Conservation (phyloP, 2,113 vertebrate species). For the Zootoca vivipara region DNA sequence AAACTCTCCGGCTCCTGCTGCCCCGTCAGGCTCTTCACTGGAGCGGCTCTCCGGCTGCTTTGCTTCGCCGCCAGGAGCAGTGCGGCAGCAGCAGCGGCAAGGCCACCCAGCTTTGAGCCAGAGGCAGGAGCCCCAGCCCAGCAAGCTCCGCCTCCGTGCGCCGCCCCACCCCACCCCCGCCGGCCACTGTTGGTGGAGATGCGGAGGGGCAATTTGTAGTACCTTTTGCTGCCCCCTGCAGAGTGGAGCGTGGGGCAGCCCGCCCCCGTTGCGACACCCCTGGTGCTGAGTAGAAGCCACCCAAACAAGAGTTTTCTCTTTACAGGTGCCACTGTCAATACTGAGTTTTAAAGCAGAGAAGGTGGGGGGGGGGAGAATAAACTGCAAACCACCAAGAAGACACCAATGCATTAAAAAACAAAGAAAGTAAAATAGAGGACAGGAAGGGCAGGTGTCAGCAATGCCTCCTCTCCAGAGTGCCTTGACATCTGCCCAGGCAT, state of each 20-base stretch:
- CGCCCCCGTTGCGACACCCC: too few species aligned
- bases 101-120: constrained; percentile 3
- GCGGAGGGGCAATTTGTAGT: too few species aligned
- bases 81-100: constrained; percentile 40
- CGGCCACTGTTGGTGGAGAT: too few species aligned
- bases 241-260: too few species aligned
- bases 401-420: neutral
- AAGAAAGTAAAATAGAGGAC: neutral
- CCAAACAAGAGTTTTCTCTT: neutral
- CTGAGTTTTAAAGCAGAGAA: too few species aligned
- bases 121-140: neutral
- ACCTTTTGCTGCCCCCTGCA: too few species aligned
- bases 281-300: neutral
- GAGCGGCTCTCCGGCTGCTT: constrained; percentile 40
- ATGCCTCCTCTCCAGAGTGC: neutral
- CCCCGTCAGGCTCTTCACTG: neutral
- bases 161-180: too few species aligned
- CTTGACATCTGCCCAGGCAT: neutral
- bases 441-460: neutral
- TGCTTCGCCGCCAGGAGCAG: constrained; percentile 36
- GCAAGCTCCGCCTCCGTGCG: too few species aligned
- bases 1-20: neutral
- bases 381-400: too few species aligned
- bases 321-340: neutral
- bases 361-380: too few species aligned